Conservation (phyloP, 2,113 vertebrate genomes). For the Phylloscopus trochilus region DNA sequence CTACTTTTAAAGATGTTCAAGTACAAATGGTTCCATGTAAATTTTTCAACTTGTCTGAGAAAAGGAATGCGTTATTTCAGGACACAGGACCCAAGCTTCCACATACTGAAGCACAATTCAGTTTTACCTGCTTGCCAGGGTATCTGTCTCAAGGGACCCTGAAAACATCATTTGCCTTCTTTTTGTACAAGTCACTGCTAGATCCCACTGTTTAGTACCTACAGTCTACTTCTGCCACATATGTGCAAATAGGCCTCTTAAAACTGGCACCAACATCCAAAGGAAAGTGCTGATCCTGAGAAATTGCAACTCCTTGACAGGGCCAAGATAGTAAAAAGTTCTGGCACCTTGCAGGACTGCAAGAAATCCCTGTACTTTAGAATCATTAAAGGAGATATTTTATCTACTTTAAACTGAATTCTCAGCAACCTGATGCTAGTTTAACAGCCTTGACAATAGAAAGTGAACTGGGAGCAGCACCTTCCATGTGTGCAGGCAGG, state of each 20-base stretch:
- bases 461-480: background rate
- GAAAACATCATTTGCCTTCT: background rate
- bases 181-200: background rate
- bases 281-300: background rate
- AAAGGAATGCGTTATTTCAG: background rate
- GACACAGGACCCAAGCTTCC: background rate
- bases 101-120: background rate
- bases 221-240: background rate
- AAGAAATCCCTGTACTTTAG: conserved; percentile 9
- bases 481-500: background rate
- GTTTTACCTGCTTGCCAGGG: background rate
- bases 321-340: background rate
- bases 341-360: background rate
- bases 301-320: background rate
- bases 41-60: background rate
- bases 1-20: background rate
- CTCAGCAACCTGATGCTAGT: background rate
- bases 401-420: background rate
- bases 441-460: background rate
- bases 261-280: background rate
- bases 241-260: background rate
- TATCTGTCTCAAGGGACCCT: background rate
- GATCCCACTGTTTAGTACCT: background rate
- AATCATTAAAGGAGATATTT: conserved; percentile 6
- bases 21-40: background rate